phyloP scores from a whole-genome alignment of 2,888 invertebrate genomes.

The Cephus spinipes region DNA sequence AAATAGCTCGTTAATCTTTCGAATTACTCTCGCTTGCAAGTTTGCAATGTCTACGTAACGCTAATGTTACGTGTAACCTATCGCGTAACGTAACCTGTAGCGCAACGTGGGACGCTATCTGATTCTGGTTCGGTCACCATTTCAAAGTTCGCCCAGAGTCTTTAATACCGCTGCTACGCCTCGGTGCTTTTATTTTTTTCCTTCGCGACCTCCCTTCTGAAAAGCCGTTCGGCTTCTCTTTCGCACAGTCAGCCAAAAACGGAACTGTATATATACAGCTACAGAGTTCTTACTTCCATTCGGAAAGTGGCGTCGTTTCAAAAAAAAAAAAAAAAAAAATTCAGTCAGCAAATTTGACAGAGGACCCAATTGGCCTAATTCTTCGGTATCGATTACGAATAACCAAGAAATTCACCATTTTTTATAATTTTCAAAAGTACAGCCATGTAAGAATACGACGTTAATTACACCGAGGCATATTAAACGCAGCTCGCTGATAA shows the following conservation, averaged over 20 bases:
- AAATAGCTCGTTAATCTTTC: conserved; percentile 60
- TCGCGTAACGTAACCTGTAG: not conserved
- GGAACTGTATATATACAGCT: not conserved
- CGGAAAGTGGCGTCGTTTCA: not conserved
- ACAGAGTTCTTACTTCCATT: not conserved
- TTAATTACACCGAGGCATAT: not conserved
- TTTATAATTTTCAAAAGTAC: not conserved
- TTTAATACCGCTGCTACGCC: not conserved
- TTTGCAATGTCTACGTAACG: conserved; percentile 18
- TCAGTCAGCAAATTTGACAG: not conserved
- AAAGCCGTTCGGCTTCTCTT: not conserved
- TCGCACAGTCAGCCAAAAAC: not conserved
- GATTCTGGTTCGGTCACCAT: not conserved
- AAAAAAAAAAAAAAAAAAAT: not conserved
- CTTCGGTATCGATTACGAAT: not conserved
- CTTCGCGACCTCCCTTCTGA: not conserved
- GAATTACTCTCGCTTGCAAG: conserved; percentile 57
- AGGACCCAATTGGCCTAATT: not conserved
- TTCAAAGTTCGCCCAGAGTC: not conserved
- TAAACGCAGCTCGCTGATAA: not conserved
- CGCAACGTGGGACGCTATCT: not conserved
- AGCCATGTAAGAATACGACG: not conserved
- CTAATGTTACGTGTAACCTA: not conserved
- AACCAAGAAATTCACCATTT: not conserved
- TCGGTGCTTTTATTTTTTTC: not conserved